Base-by-base conservation (phyloP, 1,140 invertebrate species). In the Leptinotarsa defecta region DNA sequence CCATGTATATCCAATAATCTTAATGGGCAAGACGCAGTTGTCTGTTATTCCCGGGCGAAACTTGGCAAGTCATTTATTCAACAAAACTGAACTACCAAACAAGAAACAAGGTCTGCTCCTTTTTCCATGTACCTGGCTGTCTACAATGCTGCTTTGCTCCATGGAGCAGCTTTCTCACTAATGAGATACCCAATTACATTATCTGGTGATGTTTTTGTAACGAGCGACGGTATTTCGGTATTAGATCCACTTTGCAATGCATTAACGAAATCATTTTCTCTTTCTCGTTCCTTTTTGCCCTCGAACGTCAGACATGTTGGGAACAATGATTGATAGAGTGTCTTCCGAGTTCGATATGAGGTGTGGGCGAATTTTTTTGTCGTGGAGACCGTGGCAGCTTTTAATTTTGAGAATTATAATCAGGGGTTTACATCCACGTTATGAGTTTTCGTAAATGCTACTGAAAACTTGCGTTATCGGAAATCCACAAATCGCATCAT, bases 31-130 rank as follows among this genome's bases (percentile, higher is more conserved):
- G 67, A 68, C 67, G 67, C 13, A 68, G 67, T 43, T 68, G 67
- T 68, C 67, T 68, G 67, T 68, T 68, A 68, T 68, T 68, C 27
- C 34, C 24, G 67, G 17, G 34, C 11, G 67, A 68, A 68, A 68
- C 67, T 68, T 68, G 67, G 67, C 43, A 15, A 68, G 67, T 68
- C 67, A 68, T 68, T 68, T 68, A 68, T 68, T 68, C n/a, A 68
- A 68, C 67, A 68, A 68, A 68, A 43, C 67, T 68, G 19, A 68
- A 68, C 34, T 68, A 34, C 67, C 64, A 43, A 43, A 43, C 34
- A 43, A 43, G 34, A 57, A 43, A 48, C 67, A 68, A 68, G 34
- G 43, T 43, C 67, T 68, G 43, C 67, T 68, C 67, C 67, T 48
- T 68, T 68, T 68, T 68, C 67, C 24, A 68, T 68, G 24, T 68